Evolutionary conservation across 1,140 invertebrate genomes (phyloP).

Genomic region (Bradysia coprophila): DNA sequence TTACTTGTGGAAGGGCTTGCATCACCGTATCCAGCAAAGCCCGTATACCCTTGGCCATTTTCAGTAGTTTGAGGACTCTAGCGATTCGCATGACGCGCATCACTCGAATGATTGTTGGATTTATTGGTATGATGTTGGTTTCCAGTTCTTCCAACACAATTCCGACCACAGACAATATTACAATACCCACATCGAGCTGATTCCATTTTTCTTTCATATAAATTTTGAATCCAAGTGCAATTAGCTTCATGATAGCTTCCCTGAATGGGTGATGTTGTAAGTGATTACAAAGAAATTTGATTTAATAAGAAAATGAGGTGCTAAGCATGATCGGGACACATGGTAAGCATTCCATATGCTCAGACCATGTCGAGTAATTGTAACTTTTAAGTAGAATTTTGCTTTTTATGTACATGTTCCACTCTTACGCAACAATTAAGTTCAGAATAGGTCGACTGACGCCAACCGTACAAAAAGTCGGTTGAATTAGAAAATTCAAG

Average conservation of each 20-base stretch:
- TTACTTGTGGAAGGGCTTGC: conserved; percentile 87
- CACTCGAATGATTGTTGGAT: conserved; percentile 95
- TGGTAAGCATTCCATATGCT: too few relatives aligned
- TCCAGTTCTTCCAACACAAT: conserved; percentile 97
- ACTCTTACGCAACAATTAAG: too few relatives aligned
- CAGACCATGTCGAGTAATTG: too few relatives aligned
- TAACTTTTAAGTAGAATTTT: too few relatives aligned
- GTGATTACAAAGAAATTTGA: too few relatives aligned
- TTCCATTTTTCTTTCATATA: conserved; percentile 99
- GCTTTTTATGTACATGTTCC: too few relatives aligned
- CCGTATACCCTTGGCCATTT: conserved; percentile 99
- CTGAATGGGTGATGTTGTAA: too few relatives aligned
- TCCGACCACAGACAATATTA: conserved; percentile 90
- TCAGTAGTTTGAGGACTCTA: conserved; percentile 90
- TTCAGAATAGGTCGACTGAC: too few relatives aligned
- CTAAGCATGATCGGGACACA: too few relatives aligned
- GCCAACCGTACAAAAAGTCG: too few relatives aligned
- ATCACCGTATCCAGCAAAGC: conserved; percentile 96
- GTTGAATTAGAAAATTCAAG: too few relatives aligned
- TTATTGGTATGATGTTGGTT: conserved; percentile 93
- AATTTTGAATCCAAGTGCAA: conserved; percentile 77
- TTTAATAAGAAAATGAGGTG: too few relatives aligned
- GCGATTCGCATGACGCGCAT: conserved; percentile 97
- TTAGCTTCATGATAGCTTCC: conserved; percentile 92
- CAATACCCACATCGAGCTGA: conserved; percentile 92